A percentile compares a stretch with the other conserved stretches of the same genome.
phyloP scores from a whole-genome alignment of 2,113 vertebrate species.

The Eulacestoma nigropectus region DNA sequence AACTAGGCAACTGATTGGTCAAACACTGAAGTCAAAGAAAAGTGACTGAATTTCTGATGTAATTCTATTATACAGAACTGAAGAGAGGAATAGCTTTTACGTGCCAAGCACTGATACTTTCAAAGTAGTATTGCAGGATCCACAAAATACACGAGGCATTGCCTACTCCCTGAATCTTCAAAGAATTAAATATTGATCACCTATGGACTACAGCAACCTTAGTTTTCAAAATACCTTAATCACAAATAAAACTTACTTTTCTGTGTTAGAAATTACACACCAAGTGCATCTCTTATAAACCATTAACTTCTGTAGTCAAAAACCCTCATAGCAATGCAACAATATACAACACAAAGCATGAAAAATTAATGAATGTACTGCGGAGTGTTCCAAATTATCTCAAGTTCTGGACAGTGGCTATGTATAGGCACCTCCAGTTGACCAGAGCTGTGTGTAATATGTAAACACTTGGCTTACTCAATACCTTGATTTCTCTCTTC shows the following conservation, averaged over 20 bases:
- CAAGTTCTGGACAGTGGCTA: not conserved
- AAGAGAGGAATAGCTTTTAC: not conserved
- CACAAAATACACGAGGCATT: not conserved
- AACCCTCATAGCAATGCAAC: not conserved
- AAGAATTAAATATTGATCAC: not conserved
- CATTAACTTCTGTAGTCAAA: not conserved
- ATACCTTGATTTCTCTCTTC: not conserved
- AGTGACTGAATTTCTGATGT: not conserved
- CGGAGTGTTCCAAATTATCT: not conserved
- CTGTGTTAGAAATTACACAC: not conserved
- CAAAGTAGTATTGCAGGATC: not conserved
- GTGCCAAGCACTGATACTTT: not conserved
- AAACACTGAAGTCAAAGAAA: not conserved
- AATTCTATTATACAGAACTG: not conserved
- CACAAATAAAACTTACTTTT: not conserved
- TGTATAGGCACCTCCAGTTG: not conserved
- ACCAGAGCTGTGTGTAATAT: rapidly evolving
- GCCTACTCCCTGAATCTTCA: not conserved
- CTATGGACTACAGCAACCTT: not conserved
- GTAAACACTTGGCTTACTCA: not conserved
- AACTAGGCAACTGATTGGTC: not conserved
- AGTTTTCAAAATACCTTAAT: not conserved
- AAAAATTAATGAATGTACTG: not conserved
- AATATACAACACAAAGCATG: not conserved
- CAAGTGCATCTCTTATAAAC: not conserved